phyloP scores from a whole-genome alignment of 2,113 vertebrate genomes.

The Charadrius vociferus region DNA sequence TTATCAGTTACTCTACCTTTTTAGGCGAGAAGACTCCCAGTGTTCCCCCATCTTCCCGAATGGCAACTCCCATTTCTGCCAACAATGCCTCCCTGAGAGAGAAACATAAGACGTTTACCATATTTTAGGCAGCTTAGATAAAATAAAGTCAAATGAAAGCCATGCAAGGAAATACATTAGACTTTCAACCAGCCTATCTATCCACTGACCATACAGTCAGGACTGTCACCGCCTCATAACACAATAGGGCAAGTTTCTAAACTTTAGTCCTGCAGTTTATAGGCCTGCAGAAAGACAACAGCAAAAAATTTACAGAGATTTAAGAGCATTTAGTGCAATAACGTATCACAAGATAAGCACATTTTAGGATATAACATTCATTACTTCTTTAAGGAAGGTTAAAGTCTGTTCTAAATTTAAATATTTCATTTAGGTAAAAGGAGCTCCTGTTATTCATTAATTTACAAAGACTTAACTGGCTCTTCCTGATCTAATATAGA shows the following conservation, averaged over 20 bases:
- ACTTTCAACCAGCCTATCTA: neutral
- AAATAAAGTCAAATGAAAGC: neutral
- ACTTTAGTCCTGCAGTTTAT: neutral
- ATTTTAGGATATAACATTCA: neutral
- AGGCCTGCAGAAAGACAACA: neutral
- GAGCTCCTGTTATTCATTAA: neutral
- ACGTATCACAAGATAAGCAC: neutral
- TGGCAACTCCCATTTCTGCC: constrained; percentile 99
- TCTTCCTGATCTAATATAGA: neutral
- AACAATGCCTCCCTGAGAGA: constrained; percentile 89
- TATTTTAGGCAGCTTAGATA: neutral
- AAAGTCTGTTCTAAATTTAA: neutral
- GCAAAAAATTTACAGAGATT: neutral
- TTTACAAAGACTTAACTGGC: neutral
- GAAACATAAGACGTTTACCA: neutral
- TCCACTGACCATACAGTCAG: neutral
- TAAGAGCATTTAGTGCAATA: neutral
- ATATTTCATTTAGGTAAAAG: neutral
- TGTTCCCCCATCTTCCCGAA: constrained; percentile 97
- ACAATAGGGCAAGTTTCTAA: neutral
- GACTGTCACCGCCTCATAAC: neutral
- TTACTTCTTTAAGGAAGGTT: neutral
- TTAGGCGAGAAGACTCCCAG: constrained; percentile 98
- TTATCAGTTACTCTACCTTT: constrained; percentile 81
- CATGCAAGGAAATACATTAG: neutral